Evolutionary conservation across 2,797 vertebrate genomes (phyloP), one percentile per base, ranked within the genome.

Genomic region (Gymnoscopelus microlampas): DNA sequence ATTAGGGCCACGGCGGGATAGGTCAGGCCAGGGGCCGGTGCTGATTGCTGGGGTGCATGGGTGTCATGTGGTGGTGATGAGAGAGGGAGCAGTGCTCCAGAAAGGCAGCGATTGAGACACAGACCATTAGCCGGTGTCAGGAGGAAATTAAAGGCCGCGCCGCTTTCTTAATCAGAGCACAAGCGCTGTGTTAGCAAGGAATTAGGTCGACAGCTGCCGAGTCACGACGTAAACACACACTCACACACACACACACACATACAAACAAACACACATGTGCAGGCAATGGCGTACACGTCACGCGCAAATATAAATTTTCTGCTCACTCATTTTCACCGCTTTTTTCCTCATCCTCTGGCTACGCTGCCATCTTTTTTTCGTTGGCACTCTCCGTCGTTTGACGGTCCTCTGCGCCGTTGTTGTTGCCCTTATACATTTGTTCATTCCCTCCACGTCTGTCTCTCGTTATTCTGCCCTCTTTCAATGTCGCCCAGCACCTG

Each of bases 131-230:
- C 94, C 89, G 91, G 95, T 96, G 96, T 96, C 96, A 96, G 93
- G 93, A 96, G 94, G 94, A 97, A 98, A 96, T 95, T 96, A 95
- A 95, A 96, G 95, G 95, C 95, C 95, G 95, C 95, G 96, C 96
- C 95, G 95, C 95, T 96, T 95, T 95, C 96, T 96, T 97, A 98
- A 98, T 97, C 96, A 96, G 96, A 96, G 95, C 96, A 97, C 95
- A 96, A 97, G 95, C 96, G 92, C 94, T 93, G 95, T 93, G 95
- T 96, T 96, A 95, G 93, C 94, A 87, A 91, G 95, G 95, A 97
- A 97, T 97, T 96, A 98, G 94, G 95, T 95, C 94, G 95, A 97
- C 96, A 98, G 96, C 96, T 98, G 96, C 95, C 95, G 90, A 90
- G 93, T 90, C 82, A 88, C 85, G 77, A 78, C 85, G 83, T 90